Evolutionary conservation across 2,113 vertebrate genomes (phyloP), one percentile per base, ranked within the genome.

Genomic region (Galemys pyrenaicus): DNA sequence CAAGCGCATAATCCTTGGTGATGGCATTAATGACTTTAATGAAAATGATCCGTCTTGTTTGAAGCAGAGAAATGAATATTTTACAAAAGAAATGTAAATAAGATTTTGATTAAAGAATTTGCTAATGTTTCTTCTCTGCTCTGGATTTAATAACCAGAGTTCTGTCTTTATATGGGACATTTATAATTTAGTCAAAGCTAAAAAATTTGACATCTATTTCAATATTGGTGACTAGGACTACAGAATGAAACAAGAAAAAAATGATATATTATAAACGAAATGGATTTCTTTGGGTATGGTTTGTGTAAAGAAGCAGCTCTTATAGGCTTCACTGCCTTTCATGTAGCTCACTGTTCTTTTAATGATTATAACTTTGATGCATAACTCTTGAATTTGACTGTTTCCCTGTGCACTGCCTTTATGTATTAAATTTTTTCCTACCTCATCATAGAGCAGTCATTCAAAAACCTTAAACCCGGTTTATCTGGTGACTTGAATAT

Each of bases 131-230:
- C 37, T 96, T 89, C 58, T 64, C 32, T 75, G n/a, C 26, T 89
- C 51, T 70, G 26, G 44, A 83, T 95, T 54, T 91, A 88, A 94
- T 89, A 90, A 70, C 44, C 75, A 74, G 35, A 82, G 32, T 87
- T 75, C 28, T 44, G 8, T 83, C 41, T 93, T 88, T 84, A 28
- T 81, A 87, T 64, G 54, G 70, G 82, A 87, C 78, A 41, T 94
- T 96, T 95, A 96, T 95, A 98, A 94, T 95, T 81, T 39, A 15
- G 82, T 96, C 44, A 94, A 96, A 97, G 87, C 87, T 87, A 95
- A 67, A 85, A 91, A 97, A 64, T 65, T 82, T 94, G 94, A 44
- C 74, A 35, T 56, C 41, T 91, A 22, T 75, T 96, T 20, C 0
- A 89, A 70, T 77, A 89, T 1, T 20, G 82, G 93, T 81, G n/a